Conservation (phyloP, 2,888 invertebrate genomes). For the Pyrochroa serraticornis region DNA sequence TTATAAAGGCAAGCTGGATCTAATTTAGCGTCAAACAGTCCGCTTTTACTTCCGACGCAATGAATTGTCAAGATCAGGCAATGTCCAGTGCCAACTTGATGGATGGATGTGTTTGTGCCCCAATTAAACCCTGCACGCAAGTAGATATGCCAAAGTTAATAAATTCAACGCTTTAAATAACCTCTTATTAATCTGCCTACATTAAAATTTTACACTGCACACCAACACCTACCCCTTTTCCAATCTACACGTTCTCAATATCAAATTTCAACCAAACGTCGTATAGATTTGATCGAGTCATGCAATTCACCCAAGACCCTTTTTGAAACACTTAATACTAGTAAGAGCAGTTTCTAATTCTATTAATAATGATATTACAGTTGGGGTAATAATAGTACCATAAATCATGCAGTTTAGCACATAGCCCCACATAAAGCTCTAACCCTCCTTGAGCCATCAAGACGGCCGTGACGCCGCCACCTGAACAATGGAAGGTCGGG, state of each 20-base stretch:
- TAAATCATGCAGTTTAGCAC: conserved; percentile 42
- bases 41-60: conserved; percentile 45
- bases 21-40: conserved; percentile 44
- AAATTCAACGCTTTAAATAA: conserved; percentile 31
- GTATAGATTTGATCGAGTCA: background rate
- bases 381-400: conserved; percentile 35
- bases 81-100: conserved; percentile 54
- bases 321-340: conserved; percentile 26
- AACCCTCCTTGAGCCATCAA: conserved; percentile 40
- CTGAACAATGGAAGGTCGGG: conserved; percentile 40
- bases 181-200: conserved; percentile 15
- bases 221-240: too few relatives aligned
- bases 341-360: conserved; percentile 31
- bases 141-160: conserved; percentile 43
- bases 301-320: conserved; percentile 4
- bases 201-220: background rate
- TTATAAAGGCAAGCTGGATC: conserved; percentile 36
- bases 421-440: conserved; percentile 41
- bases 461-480: conserved; percentile 38
- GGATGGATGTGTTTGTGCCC: conserved; percentile 53
- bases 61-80: conserved; percentile 48
- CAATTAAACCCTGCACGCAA: conserved; percentile 49
- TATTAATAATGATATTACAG: conserved; percentile 36
- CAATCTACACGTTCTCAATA: too few relatives aligned
- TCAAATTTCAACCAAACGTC: too few relatives aligned